Base-by-base conservation (phyloP, 2,888 invertebrate species). In the Adelphocoris suturalis region DNA sequence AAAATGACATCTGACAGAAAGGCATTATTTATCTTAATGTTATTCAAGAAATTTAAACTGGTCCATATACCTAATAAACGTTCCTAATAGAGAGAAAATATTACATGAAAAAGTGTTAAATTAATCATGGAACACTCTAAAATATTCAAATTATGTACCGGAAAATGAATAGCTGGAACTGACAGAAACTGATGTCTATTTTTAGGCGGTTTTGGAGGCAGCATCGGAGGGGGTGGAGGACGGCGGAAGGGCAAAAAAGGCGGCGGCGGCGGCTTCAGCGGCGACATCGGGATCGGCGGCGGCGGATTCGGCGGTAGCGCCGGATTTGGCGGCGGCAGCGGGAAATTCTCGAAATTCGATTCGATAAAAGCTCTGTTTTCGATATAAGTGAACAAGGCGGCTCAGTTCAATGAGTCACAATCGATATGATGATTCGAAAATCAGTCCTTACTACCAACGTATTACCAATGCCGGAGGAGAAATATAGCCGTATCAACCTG, bases 181-280 rank as follows among this genome's bases (percentile, higher is more conserved):
- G n/a, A n/a, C n/a, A 46, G 37, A 9, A 13, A 9, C 80, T 3
- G 46, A 16, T n/a, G n/a, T n/a, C n/a, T n/a, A n/a, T n/a, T n/a
- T n/a, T n/a, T n/a, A n/a, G n/a, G n/a, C n/a, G 80, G 80, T 46
- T 47, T 27, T n/a, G 80, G 80, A 7, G 81, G 81, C 13, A 48
- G 48, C 46, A n/a, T 37, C 46, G 23, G 81, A 2, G 48, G 81
- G 23, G 52, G 82, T 52, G 82, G 82, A 9, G 52, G 52, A 19
- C 47, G 27, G 57, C 68, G 27, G 13, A 68, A 27, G 19, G 27
- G 68, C 12, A 19, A 19, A 23, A 57, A 57, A 68, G 78, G 78
- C 37, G 37, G 78, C 14, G 85, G 85, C 7, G 85, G 61, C 23
- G 85, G 85, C n/a, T n/a, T 81, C 48, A 81, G 81, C 81, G 46